phyloP scores from a whole-genome alignment of 2,888 invertebrate genomes.

The Xestia ashworthii region DNA sequence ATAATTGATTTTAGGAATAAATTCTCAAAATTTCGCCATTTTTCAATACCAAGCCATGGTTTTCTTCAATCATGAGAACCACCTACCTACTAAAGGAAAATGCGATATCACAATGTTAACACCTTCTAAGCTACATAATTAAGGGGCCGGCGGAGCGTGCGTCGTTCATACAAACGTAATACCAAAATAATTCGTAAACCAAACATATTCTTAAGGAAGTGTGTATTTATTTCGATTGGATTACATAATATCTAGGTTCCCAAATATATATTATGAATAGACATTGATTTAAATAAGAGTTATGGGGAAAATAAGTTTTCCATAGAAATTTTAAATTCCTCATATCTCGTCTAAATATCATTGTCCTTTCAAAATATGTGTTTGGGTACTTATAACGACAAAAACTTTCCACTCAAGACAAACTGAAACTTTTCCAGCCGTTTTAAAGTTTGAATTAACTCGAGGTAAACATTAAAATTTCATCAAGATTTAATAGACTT shows the following conservation, averaged over 20 bases:
- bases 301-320: no score
- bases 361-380: no score
- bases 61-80: neutral
- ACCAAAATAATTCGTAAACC: no score
- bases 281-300: no score
- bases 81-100: neutral
- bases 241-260: no score
- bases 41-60: neutral
- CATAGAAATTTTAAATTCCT: no score
- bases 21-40: neutral
- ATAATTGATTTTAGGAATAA: neutral
- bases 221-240: no score
- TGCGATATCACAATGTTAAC: neutral
- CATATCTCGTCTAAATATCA: no score
- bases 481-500: conserved; percentile 25
- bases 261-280: no score
- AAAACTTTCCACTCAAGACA: conserved; percentile 49
- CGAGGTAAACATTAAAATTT: conserved; percentile 41
- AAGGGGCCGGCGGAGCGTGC: no score
- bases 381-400: conserved; percentile 6
- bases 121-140: neutral
- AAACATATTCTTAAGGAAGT: no score
- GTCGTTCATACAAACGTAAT: no score
- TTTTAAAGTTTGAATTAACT: conserved; percentile 45
- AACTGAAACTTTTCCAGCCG: conserved; percentile 29